phyloP scores from a whole-genome alignment of 1,140 invertebrate species.

The Zaprionus capensis region DNA sequence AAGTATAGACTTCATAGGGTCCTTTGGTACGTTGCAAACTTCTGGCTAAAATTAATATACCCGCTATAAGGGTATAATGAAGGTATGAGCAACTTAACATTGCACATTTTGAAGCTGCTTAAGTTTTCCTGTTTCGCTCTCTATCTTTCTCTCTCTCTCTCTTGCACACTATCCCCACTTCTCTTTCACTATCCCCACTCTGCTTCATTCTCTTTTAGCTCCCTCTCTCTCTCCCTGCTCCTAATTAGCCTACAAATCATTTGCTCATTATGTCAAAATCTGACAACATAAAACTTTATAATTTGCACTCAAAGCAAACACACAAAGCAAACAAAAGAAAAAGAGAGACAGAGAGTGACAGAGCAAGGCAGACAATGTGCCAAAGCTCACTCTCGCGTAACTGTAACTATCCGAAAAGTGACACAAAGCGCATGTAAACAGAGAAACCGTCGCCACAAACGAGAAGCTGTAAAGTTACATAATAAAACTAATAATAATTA shows the following conservation, averaged over 20 bases:
- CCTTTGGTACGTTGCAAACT: no score
- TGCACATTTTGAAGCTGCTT: neutral
- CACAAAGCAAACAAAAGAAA: conserved; percentile 12
- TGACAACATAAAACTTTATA: conserved; percentile 47
- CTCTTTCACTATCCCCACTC: neutral
- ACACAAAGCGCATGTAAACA: conserved; percentile 60
- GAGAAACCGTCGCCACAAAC: conserved; percentile 23
- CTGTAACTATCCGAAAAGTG: conserved; percentile 57
- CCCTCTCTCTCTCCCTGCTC: neutral
- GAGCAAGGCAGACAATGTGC: neutral
- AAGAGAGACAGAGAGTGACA: neutral
- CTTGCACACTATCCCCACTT: neutral
- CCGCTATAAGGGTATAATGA: neutral
- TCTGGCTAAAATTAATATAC: no score
- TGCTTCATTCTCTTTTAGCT: neutral
- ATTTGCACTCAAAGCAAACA: conserved; percentile 55
- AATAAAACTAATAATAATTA: conserved; percentile 82
- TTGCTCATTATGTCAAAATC: conserved; percentile 46
- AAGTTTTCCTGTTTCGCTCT: neutral
- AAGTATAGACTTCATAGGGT: no score
- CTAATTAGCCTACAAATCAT: conserved; percentile 65
- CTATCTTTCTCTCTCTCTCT: neutral
- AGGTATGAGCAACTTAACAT: neutral
- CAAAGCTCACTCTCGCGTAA: conserved; percentile 18
- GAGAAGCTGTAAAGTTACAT: conserved; percentile 68